A percentile compares a stretch with the other conserved stretches of the same genome.
These are phyloP conservation scores for Callithrix jacchus DNA, from an alignment of 2,113 vertebrate species.

Conservation along the genomic window DNA sequence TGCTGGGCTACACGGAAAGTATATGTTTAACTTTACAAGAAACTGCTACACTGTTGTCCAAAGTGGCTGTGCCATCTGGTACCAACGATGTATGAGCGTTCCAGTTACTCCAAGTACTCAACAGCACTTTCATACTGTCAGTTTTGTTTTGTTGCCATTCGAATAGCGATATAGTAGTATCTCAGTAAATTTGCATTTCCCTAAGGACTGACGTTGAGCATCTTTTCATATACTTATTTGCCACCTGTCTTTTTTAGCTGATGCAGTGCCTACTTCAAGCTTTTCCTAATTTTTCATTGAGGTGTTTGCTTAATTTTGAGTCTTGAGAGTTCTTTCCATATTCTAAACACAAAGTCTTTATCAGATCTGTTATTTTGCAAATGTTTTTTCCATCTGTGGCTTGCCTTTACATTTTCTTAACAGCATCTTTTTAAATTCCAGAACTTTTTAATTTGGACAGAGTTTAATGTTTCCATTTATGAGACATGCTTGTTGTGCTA, in stretches of 20 bases:
- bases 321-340: background rate
- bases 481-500: background rate
- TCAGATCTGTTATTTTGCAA: background rate
- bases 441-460: conserved; percentile 9
- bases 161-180: background rate
- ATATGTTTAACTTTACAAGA: background rate
- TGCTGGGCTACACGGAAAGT: background rate
- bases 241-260: background rate
- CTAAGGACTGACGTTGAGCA: background rate
- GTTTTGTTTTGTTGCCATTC: background rate
- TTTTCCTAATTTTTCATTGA: background rate
- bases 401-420: background rate
- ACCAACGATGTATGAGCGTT: background rate
- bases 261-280: background rate
- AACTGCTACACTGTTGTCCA: background rate
- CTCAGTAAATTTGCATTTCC: background rate
- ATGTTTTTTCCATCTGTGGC: background rate
- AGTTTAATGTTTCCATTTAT: background rate
- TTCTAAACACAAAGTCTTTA: background rate
- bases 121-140: background rate
- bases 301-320: background rate
- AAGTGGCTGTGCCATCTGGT: background rate
- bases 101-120: background rate
- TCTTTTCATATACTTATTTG: background rate
- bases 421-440: background rate